Percentiles rank a stretch among this genome's conserved stretches.
Evolutionary conservation across 2,797 vertebrate genomes (phyloP).

Genomic region (Phalanger gymnotis): DNA sequence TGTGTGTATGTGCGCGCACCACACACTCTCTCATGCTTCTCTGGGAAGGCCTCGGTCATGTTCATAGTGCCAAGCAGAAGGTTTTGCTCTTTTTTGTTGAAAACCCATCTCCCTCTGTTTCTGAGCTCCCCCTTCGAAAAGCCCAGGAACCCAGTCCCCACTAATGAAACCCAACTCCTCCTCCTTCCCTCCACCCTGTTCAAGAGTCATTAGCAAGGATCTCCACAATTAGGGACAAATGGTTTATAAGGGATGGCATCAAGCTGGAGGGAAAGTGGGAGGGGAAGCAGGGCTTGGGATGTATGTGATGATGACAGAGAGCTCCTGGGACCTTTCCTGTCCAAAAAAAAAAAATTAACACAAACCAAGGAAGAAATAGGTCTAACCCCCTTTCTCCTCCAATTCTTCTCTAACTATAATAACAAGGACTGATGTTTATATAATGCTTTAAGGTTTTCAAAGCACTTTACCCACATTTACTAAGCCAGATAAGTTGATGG

Average conservation of each 20-base stretch:
- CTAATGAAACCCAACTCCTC: constrained; percentile 61
- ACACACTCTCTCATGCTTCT: background rate
- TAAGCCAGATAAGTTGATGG: background rate
- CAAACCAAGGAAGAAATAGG: background rate
- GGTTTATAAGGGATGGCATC: constrained; percentile 66
- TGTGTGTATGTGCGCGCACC: too few species aligned
- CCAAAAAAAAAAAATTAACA: background rate
- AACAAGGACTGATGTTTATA: background rate
- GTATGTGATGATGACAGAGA: background rate
- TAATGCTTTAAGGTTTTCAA: background rate
- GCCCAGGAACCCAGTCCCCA: constrained; percentile 16
- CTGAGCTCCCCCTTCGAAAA: background rate
- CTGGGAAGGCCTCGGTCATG: background rate
- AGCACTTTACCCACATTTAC: background rate
- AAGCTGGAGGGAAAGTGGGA: background rate
- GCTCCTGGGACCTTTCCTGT: background rate
- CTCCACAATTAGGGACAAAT: constrained; percentile 75
- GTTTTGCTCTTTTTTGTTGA: background rate
- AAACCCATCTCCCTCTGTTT: background rate
- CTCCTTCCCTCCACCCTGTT: constrained; percentile 4
- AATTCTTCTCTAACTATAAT: background rate
- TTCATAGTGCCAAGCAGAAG: background rate
- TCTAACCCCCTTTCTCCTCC: background rate
- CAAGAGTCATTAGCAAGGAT: constrained; percentile 72
- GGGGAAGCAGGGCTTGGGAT: background rate